Conservation (phyloP, 2,888 invertebrate species). For the Papilio elwesi region DNA sequence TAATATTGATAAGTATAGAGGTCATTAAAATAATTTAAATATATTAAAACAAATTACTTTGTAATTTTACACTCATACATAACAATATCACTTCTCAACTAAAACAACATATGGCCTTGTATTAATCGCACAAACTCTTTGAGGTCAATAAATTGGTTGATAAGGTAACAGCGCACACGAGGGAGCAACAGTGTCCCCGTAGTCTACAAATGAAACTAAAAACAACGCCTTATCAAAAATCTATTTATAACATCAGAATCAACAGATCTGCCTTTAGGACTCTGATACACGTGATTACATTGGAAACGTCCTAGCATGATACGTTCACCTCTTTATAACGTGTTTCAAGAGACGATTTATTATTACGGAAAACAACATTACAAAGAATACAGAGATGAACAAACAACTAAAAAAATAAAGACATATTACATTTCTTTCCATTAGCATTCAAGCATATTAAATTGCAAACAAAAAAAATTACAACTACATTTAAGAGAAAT, state of each 20-base stretch:
- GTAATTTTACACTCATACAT: background rate
- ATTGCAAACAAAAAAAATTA: no score
- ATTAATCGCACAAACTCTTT: conserved; percentile 50
- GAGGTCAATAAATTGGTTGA: conserved; percentile 51
- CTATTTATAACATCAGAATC: conserved; percentile 72
- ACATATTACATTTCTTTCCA: background rate
- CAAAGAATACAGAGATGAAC: background rate
- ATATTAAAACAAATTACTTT: background rate
- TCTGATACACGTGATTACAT: conserved; percentile 36
- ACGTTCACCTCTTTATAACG: background rate
- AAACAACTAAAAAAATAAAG: background rate
- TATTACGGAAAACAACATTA: background rate
- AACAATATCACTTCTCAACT: background rate
- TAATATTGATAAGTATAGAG: background rate
- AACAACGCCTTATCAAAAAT: conserved; percentile 68
- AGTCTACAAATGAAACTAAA: conserved; percentile 66
- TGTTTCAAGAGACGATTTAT: background rate
- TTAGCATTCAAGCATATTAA: no score
- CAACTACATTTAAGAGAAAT: no score
- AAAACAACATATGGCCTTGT: conserved; percentile 46
- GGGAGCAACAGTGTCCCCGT: conserved; percentile 50
- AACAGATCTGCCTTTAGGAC: conserved; percentile 65
- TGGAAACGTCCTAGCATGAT: background rate
- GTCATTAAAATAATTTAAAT: background rate
- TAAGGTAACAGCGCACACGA: conserved; percentile 45